phyloP scores from a whole-genome alignment of 2,888 invertebrate species.

The Chalcosyrphus nemorum region DNA sequence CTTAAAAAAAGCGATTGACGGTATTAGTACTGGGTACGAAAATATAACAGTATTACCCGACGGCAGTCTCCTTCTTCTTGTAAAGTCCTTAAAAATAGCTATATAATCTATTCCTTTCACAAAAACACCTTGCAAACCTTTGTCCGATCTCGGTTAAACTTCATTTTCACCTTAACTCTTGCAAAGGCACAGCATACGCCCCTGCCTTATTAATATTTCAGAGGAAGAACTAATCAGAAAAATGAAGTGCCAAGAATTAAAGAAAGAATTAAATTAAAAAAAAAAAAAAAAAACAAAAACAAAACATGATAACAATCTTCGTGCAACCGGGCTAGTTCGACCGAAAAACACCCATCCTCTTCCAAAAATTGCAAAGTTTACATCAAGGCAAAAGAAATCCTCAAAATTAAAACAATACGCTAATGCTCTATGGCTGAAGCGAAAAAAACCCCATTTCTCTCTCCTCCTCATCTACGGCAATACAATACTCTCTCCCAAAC shows the following conservation, averaged over 20 bases:
- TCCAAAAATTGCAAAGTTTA: no score
- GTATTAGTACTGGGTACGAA: neutral
- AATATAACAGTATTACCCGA: neutral
- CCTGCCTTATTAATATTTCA: no score
- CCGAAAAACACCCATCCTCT: neutral
- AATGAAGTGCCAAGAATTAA: conserved; percentile 8
- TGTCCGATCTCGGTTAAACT: conserved; percentile 4
- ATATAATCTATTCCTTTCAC: neutral
- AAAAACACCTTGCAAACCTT: neutral
- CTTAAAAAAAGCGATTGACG: neutral
- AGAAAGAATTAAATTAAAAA: conserved; percentile 8
- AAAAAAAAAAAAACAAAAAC: neutral
- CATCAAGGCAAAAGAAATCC: no score
- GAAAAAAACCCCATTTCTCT: no score
- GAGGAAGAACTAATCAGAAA: no score
- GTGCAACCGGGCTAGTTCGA: conserved; percentile 1
- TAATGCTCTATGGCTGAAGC: no score
- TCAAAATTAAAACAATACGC: no score
- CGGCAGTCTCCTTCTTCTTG: neutral
- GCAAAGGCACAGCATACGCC: no score
- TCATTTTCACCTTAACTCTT: neutral
- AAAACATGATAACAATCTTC: neutral
- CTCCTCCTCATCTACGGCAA: no score
- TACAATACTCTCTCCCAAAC: no score
- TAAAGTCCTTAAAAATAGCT: neutral